Evolutionary conservation across 2,888 invertebrate genomes (phyloP).

Genomic region (Trichogramma evanescens): DNA sequence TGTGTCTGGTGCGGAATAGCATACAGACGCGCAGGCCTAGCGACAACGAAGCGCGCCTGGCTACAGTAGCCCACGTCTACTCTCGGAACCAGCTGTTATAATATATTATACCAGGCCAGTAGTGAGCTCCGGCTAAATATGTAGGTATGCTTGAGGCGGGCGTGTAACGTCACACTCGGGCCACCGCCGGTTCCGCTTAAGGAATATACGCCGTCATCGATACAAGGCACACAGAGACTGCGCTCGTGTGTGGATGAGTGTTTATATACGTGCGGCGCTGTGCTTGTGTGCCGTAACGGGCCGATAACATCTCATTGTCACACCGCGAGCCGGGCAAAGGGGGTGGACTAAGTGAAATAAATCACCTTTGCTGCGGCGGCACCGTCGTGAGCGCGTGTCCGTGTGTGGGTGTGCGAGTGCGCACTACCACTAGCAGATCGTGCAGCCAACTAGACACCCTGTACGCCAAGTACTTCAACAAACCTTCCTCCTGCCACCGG

Average conservation of each 20-base stretch:
- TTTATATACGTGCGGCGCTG: background rate
- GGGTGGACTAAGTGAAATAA: constrained; percentile 26
- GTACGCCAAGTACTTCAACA: constrained; percentile 9
- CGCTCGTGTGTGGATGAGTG: background rate
- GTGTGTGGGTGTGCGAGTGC: too few species aligned
- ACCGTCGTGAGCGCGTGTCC: background rate
- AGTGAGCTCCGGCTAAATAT: too few species aligned
- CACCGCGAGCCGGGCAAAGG: constrained; percentile 23
- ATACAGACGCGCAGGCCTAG: too few species aligned
- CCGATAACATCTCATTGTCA: constrained; percentile 43
- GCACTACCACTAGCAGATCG: too few species aligned
- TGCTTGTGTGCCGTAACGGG: constrained; percentile 5
- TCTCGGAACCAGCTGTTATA: constrained; percentile 19
- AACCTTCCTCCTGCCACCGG: background rate
- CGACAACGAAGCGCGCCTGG: too few species aligned
- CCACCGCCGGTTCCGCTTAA: background rate
- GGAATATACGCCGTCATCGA: background rate
- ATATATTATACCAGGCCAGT: constrained; percentile 11
- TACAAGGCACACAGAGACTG: background rate
- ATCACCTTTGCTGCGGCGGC: constrained; percentile 24
- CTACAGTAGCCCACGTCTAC: background rate
- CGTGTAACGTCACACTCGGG: too few species aligned
- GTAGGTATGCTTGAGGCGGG: too few species aligned
- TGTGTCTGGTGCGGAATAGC: too few species aligned
- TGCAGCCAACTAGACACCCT: constrained; percentile 1